Base-by-base conservation (phyloP, 1,140 invertebrate species). In the Ceratitis capitata region DNA sequence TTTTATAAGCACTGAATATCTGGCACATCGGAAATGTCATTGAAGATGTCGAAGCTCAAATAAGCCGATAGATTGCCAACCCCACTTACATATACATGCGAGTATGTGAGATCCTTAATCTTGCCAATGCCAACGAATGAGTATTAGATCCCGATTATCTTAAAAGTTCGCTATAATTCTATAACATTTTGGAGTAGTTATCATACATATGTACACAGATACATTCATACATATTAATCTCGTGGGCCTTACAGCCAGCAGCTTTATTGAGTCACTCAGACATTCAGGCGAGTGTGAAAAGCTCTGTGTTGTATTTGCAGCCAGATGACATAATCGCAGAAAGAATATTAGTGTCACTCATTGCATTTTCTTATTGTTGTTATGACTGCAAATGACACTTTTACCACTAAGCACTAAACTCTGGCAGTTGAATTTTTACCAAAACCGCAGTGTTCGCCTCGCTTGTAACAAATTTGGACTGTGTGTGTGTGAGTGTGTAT, bases 291-390 rank as follows among this genome's bases (percentile, higher is more conserved):
- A 45, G 23, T 45, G 42, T 47, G 45, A 39, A 26, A 78, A 78
- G 6, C 19, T 45, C 16, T 47, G 32, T 42, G 19, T 23, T 23
- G 10, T 26, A 12, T 23, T 23, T 45, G 39, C 39, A 23, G n/a
- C 1, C 69, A 78, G 69, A 78, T 78, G 69, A 78, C 69, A 78
- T 78, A 35, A 45, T 78, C 45, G 69, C 39, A 45, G 42, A 39
- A 19, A 45, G 35, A 78, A 78, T 39, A 78, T 78, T 39, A 78
- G 39, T 78, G 69, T 78, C 69, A 78, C 39, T 78, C 45, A 78
- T 78, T 78, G 69, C 69, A 78, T 78, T 45, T 45, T 78, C 39
- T 78, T 74, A 78, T 78, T 78, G 19, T 78, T 78, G 42, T 78
- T 47, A 78, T 45, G 39, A 45, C 69, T 45, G 14, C n/a, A 39